Base-by-base conservation (phyloP, 1,140 invertebrate genomes). In the Drosophila quadrilineata region DNA sequence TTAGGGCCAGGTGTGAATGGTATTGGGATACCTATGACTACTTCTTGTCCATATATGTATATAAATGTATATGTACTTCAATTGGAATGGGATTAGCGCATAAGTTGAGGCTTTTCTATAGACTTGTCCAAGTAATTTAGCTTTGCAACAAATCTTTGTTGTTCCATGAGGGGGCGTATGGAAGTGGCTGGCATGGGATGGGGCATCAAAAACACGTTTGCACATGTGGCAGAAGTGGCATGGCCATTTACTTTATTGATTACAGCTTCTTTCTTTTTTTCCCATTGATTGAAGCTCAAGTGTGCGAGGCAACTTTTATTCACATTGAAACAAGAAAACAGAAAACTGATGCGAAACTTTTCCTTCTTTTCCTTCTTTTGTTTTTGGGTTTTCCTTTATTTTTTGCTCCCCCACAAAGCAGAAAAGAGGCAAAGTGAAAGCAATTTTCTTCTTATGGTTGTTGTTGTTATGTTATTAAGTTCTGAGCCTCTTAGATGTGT, bases 211-310 rank as follows among this genome's bases (percentile, higher is more conserved):
- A 43, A 49, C 28, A 54, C 41, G 49, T 52, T 49, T 60, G 57
- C 58, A 48, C 62, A 59, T 71, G 64, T 62, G 62, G 17, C 60
- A 16, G 49, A 71, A 80, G 68, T 84, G 77, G 24, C 63, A 68
- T 21, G 68, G 63, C 75, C 76, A 82, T 82, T 72, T 82, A 82
- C 63, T 80, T 80, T 80, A 80, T 80, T 80, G 76, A 72, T 80
- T 82, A 80, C 76, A 76, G 49, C 41, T 62, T 68, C 41, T 62
- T 68, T 62, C 26, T 28, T 16, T 12, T 6, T 9, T 57, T 12
- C 5, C 46, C 40, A 64, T 68, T 69, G 52, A 69, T 69, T 69
- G 65, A 56, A 35, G 60, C 45, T 54, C 58, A 56, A 66, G 50
- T 54, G 57, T 31, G 45, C 53, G 29, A 35, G 28, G 35, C 26